These are phyloP conservation scores for Dermatemys mawii DNA, from an alignment of 2,113 vertebrate genomes.

Conservation along the genomic window DNA sequence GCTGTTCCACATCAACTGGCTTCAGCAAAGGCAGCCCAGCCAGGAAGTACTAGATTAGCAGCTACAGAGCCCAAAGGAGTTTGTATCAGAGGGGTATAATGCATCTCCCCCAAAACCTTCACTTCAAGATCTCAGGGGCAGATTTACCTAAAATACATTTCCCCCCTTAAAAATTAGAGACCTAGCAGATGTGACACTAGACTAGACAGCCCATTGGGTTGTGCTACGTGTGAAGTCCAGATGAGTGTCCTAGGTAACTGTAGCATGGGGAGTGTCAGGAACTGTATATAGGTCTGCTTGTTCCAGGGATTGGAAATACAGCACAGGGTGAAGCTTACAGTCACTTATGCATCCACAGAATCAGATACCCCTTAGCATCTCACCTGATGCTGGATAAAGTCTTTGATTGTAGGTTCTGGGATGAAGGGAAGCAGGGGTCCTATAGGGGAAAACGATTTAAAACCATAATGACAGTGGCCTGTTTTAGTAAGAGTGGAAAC, in stretches of 20 bases:
- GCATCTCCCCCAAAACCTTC: neutral
- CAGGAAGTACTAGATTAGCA: neutral
- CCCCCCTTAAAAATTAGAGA: neutral
- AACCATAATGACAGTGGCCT: neutral
- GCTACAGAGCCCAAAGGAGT: neutral
- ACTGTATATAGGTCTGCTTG: neutral
- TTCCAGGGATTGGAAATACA: neutral
- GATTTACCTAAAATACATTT: neutral
- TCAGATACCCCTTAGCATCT: fast-evolving
- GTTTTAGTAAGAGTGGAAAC: fast-evolving
- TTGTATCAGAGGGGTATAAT: neutral
- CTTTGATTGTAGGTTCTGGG: neutral
- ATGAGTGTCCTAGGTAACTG: fast-evolving
- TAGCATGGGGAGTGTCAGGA: neutral
- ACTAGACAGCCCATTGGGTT: neutral
- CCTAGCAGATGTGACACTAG: neutral
- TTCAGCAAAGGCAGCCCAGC: neutral
- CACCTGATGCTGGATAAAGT: neutral
- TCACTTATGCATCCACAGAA: neutral
- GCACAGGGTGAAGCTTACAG: neutral
- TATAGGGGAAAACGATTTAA: neutral
- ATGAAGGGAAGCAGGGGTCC: neutral
- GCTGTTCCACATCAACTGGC: neutral
- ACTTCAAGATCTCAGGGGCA: neutral
- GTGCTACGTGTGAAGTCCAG: neutral